Percentiles rank a stretch among this genome's conserved stretches.
phyloP scores from a whole-genome alignment of 2,888 invertebrate genomes.

The Pecten maximus region DNA sequence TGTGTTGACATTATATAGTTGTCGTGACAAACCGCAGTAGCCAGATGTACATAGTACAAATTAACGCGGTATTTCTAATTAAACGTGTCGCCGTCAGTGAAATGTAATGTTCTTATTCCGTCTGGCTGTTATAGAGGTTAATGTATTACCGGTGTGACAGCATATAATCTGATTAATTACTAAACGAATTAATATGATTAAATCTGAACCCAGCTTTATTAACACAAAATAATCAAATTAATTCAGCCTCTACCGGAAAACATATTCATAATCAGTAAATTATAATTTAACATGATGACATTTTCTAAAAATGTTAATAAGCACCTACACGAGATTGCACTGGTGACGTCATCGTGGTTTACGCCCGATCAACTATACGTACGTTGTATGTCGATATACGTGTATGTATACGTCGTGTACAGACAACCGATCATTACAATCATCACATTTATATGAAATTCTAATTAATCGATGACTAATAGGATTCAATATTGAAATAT shows the following conservation, averaged over 20 bases:
- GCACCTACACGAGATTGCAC: not conserved
- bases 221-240: no score
- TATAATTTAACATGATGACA: no score
- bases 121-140: not conserved
- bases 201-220: not conserved
- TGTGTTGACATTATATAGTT: not conserved
- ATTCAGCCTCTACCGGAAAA: no score
- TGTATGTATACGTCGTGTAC: no score
- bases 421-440: not conserved
- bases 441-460: not conserved
- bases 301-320: not conserved
- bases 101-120: not conserved
- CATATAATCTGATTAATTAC: no score
- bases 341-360: not conserved
- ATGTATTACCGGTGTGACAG: not conserved
- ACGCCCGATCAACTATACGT: not conserved
- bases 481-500: not conserved
- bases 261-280: no score
- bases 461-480: not conserved
- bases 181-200: not conserved
- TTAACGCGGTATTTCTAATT: not conserved
- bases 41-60: not conserved
- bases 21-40: not conserved
- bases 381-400: not conserved
- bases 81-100: not conserved